Evolutionary conservation across 2,888 invertebrate species (phyloP), one percentile per base, ranked within the genome.

Genomic region (Phasia obesa): DNA sequence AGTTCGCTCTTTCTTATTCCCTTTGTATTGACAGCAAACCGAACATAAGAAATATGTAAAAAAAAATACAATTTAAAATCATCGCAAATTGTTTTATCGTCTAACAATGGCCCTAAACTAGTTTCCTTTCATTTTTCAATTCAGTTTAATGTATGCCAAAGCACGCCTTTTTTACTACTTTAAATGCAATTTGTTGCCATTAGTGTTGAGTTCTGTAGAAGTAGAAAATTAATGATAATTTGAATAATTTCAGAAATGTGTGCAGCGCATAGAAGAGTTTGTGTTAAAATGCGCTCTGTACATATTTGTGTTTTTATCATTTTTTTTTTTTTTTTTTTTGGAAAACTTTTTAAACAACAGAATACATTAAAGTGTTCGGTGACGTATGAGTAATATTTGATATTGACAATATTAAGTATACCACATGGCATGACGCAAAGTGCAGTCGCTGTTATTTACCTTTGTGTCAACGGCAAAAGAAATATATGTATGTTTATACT

Each of bases 181-280:
- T 75, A 51, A 53, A 65, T 71, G 79, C 64, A 79, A 71, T 83
- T 83, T 79, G 65, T 42, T 67, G 74, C 70, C 82, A 75, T 78
- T 75, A 75, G 64, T 69, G 53, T 75, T 42, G 25, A 49, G 25
- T 47, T 67, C 42, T 60, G 62, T 49, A 49, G 60, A 21, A 64
- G 64, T 64, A 44, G 31, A 53, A 71, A 44, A 59, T 59, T n/a
- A 47, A 55, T 60, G 62, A 65, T 38, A 73, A 55, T 59, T 64
- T 57, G n/a, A 35, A 23, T 49, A 47, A 13, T n/a, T 53, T 31
- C 59, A 42, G 2, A 35, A n/a, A 19, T 21, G 13, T 38, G 9
- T 38, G 2, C n/a, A 38, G 38, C 4, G 25, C n/a, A 53, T 17
- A 27, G 35, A 11, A 35, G 2, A 35, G 6, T 31, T 6, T 9